Evolutionary conservation across 2,797 vertebrate species (phyloP).

Genomic region (Oceanodroma leucorhoa): DNA sequence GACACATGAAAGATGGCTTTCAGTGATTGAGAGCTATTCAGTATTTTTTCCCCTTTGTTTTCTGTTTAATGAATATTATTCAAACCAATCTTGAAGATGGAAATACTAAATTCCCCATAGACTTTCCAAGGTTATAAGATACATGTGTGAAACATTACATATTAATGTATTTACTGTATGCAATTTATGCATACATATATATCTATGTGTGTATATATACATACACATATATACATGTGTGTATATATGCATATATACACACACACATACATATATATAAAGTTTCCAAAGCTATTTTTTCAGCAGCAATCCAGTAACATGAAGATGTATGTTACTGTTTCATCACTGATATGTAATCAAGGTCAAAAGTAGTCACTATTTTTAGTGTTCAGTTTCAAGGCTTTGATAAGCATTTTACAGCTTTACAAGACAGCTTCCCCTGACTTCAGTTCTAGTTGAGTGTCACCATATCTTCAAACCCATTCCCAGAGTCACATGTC

Average conservation of each 20-base stretch:
- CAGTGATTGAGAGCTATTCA: neutral
- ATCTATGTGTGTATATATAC: neutral
- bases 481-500: neutral
- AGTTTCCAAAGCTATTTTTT: neutral
- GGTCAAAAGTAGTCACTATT: neutral
- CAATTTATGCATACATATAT: neutral
- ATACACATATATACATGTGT: accelerated
- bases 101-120: neutral
- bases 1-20: neutral
- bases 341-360: neutral
- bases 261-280: neutral
- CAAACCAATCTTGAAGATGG: neutral
- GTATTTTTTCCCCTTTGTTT: neutral
- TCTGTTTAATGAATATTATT: neutral
- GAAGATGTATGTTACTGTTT: neutral
- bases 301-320: neutral
- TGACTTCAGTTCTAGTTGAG: neutral
- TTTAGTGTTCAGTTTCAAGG: neutral
- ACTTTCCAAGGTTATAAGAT: neutral
- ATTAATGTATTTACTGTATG: neutral
- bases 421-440: neutral
- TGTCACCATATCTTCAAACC: neutral
- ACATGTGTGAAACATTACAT: neutral
- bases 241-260: too few relatives aligned
- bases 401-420: neutral